Evolutionary conservation across 2,888 invertebrate genomes (phyloP), one percentile per base, ranked within the genome.

Genomic region (Brachypalpus laphriformis): DNA sequence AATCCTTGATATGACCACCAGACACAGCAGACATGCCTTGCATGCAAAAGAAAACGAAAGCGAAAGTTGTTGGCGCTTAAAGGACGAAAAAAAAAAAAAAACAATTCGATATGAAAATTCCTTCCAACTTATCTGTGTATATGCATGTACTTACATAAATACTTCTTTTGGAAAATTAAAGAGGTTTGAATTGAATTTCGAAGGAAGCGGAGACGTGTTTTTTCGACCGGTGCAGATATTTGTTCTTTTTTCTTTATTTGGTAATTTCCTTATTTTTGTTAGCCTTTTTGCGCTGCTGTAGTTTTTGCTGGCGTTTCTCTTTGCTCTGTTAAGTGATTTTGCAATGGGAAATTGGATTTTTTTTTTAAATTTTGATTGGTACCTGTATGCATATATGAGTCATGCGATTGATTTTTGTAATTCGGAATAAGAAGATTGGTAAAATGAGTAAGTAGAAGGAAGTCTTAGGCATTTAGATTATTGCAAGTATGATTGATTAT

Each of bases 1-100:
- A 66, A 72, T 82, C 77, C 65, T 66, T 77, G 65, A 77, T 72
- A 77, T 71, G 77, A 82, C 72, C 78, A 66, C 54, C 66, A 83
- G 68, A 72, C 78, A 72, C 22, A 47, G 71, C 72, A 61, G 66
- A 72, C 66, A 78, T 63, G 72, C 59, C 31, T 66, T 68, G 78
- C 70, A 78, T 71, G 77, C 71, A 77, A 71, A 71, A 71, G 56
- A 42, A 78, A 78, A 68, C 11, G 72, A 83, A 78, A 82, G 71
- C 54, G 65, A 77, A 66, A 78, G 72, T 74, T n/a, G n/a, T n/a
- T 68, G 66, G 47, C 47, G 51, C 49, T 54, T 31, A 37, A 56
- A 71, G 28, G 31, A 49, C 9, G 54, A n/a, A 34, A 54, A 61
- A 51, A 34, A 25, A 25, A 25, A 25, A 25, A 25, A 25, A 25